Conservation (phyloP, 1,140 invertebrate species). For the Lepidurus couesii region DNA sequence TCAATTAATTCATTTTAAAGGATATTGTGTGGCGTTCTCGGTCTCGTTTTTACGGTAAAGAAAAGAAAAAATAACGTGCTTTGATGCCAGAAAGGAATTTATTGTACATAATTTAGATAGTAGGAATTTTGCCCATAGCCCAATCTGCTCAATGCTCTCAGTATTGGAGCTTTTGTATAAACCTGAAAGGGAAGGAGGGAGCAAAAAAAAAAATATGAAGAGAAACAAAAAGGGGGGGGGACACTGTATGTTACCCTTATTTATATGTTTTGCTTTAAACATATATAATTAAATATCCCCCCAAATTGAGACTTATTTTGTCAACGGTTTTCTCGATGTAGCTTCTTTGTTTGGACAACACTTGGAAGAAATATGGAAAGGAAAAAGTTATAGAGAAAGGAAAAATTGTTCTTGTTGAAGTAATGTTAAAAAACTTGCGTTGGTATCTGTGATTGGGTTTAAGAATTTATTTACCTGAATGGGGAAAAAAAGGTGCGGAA, state of each 20-base stretch:
- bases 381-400: neutral
- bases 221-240: neutral
- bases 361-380: neutral
- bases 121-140: neutral
- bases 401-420: neutral
- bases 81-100: conserved; percentile 2
- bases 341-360: neutral
- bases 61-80: neutral
- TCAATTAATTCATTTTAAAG: neutral
- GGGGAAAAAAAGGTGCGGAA: neutral
- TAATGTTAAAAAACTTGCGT: neutral
- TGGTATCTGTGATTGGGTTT: conserved; percentile 18
- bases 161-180: conserved; percentile 15
- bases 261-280: neutral
- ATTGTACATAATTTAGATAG: neutral
- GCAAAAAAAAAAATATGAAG: neutral
- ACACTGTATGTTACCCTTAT: neutral
- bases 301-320: conserved; percentile 3
- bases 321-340: conserved; percentile 18
- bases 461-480: conserved; percentile 8
- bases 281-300: neutral
- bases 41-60: neutral
- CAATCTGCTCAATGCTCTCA: conserved; percentile 11
- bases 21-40: neutral
- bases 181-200: neutral